Base-by-base conservation (phyloP, 1,140 invertebrate species). In the Drosophila bocqueti region DNA sequence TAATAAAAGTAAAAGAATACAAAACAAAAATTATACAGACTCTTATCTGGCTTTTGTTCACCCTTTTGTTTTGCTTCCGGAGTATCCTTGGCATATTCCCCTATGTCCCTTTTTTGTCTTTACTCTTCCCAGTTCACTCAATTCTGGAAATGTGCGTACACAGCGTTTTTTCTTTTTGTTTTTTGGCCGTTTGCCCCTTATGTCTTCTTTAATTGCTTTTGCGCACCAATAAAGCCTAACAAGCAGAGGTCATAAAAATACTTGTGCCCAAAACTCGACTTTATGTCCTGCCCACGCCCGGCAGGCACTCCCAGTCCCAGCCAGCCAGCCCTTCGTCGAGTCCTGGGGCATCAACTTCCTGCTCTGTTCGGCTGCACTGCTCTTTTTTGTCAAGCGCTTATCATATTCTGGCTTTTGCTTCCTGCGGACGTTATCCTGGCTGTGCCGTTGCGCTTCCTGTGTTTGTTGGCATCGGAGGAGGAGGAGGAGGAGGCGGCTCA, bases 361-460 rank as follows among this genome's bases (percentile, higher is more conserved):
- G 55, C 47, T 60, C 43, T 61, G 58, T 64, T 74, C 10, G 62
- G 57, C 52, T 31, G 60, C 61, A 55, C 63, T 49, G 46, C 66
- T 76, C 66, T 76, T 66, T 66, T 83, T 76, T 71, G 65, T 72
- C 43, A 65, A 68, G 79, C 61, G 79, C 69, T 79, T 86, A 79
- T 87, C 80, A 68, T 78, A 87, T 80, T 74, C 79, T 87, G 77
- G 81, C 81, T 75, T 89, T 87, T 87, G 84, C 81, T 87, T 87
- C 81, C 84, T 87, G 84, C 69, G 71, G 89, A 74, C 84, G 80
- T 83, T 89, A 81, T 89, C 81, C 72, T 74, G 68, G 67, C 80
- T 43, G 66, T 73, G 64, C 72, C 72, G 68, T 62, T 78, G 58
- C 72, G 79, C 80, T 83, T 87, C 80, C 83, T 77, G 80, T 77